Base-by-base conservation (phyloP, 2,888 invertebrate genomes). In the Phaonia tiefii region DNA sequence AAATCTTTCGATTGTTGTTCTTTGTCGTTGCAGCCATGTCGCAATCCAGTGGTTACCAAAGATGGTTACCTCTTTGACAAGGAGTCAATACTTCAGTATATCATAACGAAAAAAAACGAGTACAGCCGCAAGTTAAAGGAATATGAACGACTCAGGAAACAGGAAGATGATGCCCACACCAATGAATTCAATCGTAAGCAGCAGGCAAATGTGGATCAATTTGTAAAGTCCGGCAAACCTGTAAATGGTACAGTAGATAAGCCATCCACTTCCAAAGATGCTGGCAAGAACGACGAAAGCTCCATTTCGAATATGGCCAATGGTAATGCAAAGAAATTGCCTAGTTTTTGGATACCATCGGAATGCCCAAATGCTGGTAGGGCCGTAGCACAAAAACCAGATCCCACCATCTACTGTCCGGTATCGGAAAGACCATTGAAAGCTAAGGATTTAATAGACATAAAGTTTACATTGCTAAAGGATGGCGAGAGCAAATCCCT, bases 1-100 rank as follows among this genome's bases (percentile, higher is more conserved):
- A 96, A 97, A 91, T 97, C 96, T 88, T 99, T 99, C 90, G 99
- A 99, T 91, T 98, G 98, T 89, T 99, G 99, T 90, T 98, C 97
- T 80, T 91, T 99, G 73, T 98, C 98, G 1, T 92, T 99, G 78
- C 99, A 99, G 88, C 99, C 99, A 0, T 99, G 99, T 89, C 93
- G 95, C 86, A 94, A 97, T 90, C 98, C 99, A 31, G 96, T 99
- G 0, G 92, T 99, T 44, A 96, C 96, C 11, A 94, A 94, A 89
- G 97, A 99, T 88, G 99, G 99, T 0, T 97, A 95, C 89, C 92
- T 99, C 11, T 99, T 96, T 89, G 99, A 99, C 88, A 98, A 99
- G 88, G 98, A 99, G 92, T 96, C 98, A 1, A 97, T 99, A 86
- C 91, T 99, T 1, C 96, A 98, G 88, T 99, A 99, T 86, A 95